Evolutionary conservation across 2,113 vertebrate genomes (phyloP).

Genomic region (Bos indicus): DNA sequence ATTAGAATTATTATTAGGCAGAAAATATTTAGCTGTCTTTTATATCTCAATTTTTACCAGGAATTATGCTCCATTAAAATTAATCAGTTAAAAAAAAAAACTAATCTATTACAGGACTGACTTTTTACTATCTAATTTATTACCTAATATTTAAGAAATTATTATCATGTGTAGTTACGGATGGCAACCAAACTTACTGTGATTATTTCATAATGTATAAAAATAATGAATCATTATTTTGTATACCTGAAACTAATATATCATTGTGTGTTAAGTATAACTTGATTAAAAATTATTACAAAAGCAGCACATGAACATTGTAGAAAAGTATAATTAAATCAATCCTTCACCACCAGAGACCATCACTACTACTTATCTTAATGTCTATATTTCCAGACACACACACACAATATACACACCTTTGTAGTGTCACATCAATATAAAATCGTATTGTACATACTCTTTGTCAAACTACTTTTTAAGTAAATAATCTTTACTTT

Average conservation of each 20-base stretch:
- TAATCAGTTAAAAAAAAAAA: conserved; percentile 1
- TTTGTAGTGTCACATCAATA: neutral
- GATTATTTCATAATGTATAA: neutral
- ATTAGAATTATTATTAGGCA: neutral
- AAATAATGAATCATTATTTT: neutral
- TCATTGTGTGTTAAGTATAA: neutral
- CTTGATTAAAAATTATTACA: neutral
- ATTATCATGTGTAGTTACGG: neutral
- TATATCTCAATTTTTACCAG: neutral
- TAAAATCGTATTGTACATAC: neutral
- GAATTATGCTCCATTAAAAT: neutral
- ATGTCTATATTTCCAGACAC: neutral
- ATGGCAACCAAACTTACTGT: neutral
- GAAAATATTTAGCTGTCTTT: neutral
- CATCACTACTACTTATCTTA: neutral
- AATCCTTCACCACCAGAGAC: neutral
- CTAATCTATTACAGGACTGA: neutral
- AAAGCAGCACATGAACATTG: neutral
- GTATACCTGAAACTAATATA: neutral
- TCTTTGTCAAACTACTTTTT: neutral
- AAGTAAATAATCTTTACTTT: neutral
- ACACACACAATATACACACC: neutral
- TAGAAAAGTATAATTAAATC: neutral
- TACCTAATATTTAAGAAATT: neutral
- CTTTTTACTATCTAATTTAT: neutral